These are phyloP conservation scores for Microplitis manilae DNA, from an alignment of 2,888 invertebrate species.

Conservation along the genomic window DNA sequence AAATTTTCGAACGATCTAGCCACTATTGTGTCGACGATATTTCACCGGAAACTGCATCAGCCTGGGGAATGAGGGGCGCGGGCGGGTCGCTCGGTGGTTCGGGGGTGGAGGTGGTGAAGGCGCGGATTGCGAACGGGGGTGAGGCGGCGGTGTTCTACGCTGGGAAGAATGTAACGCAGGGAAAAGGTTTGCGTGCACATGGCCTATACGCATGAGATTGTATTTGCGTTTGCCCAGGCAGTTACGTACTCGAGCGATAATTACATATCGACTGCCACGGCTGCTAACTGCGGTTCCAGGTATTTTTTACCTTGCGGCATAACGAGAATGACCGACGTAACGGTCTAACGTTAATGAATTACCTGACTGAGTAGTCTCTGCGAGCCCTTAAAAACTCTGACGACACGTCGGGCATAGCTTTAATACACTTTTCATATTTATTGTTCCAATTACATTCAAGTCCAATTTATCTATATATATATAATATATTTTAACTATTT, in stretches of 20 bases:
- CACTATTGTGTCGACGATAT: conserved; percentile 24
- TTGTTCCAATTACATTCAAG: conserved; percentile 19
- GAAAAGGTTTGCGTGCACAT: conserved; percentile 48
- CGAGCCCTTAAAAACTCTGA: background rate
- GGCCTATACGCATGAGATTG: conserved; percentile 45
- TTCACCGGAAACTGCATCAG: conserved; percentile 21
- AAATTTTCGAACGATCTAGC: conserved; percentile 34
- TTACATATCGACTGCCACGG: conserved; percentile 48
- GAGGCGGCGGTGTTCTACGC: background rate
- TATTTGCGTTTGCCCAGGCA: conserved; percentile 48
- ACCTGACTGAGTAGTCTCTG: conserved; percentile 28
- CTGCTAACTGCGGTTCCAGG: conserved; percentile 28
- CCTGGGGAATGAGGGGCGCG: background rate
- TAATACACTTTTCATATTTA: background rate
- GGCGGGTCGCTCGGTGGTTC: background rate
- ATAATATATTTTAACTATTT: background rate
- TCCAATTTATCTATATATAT: background rate
- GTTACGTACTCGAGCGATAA: conserved; percentile 48
- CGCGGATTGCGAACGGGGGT: background rate
- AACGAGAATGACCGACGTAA: conserved; percentile 15
- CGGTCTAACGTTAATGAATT: conserved; percentile 31
- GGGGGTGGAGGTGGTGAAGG: background rate
- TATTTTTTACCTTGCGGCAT: conserved; percentile 44
- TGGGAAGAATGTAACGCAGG: conserved; percentile 32
- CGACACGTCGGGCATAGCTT: background rate